phyloP scores from a whole-genome alignment of 92 coral and sea anemone genomes.

The Siderastrea siderea region DNA sequence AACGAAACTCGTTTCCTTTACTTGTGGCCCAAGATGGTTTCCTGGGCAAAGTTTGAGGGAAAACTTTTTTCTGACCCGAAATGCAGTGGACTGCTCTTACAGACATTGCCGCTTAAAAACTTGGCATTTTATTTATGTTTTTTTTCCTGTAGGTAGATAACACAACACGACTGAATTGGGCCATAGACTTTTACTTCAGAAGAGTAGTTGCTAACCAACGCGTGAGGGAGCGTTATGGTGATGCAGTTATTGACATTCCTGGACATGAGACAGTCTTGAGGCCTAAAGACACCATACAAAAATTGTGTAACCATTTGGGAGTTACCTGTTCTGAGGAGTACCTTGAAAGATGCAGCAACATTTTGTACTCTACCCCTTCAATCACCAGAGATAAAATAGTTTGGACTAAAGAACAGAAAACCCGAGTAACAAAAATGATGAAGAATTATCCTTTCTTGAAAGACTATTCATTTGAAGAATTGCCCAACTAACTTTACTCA shows the following conservation, averaged over 20 bases:
- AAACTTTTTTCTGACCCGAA: too few relatives aligned
- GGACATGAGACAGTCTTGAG: conserved; percentile 46
- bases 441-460: conserved; percentile 22
- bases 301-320: conserved; percentile 37
- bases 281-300: conserved; percentile 32
- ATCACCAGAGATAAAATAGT: conserved; percentile 38
- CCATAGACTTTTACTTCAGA: background rate
- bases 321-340: conserved; percentile 39
- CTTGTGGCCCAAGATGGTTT: too few relatives aligned
- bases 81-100: too few relatives aligned
- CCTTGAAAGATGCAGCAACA: conserved; percentile 19
- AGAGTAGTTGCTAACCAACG: conserved; percentile 11
- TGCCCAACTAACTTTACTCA: background rate
- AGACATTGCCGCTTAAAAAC: too few relatives aligned
- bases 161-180: background rate
- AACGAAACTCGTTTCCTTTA: too few relatives aligned
- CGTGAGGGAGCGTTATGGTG: conserved; percentile 24
- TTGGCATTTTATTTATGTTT: too few relatives aligned
- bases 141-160: background rate
- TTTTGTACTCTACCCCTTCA: conserved; percentile 45
- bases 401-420: conserved; percentile 44
- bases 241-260: conserved; percentile 44
- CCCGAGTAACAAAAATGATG: conserved; percentile 18
- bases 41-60: too few relatives aligned
- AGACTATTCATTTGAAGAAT: conserved; percentile 46